Conservation (phyloP, 2,888 invertebrate species). For the Gibbula magus region DNA sequence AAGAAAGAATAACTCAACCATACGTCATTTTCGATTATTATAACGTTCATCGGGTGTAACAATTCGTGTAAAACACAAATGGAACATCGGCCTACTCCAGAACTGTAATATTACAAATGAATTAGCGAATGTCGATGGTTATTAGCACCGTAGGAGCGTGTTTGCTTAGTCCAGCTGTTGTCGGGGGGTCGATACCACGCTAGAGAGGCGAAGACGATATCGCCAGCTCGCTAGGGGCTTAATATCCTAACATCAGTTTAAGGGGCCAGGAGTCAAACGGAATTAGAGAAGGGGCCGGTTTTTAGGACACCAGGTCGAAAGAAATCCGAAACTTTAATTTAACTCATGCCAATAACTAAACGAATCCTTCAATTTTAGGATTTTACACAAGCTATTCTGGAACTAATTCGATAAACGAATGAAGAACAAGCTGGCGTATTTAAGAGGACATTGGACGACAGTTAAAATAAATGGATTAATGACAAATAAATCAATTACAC, state of each 20-base stretch:
- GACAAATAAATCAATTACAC: too few relatives aligned
- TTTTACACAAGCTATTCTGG: constrained; percentile 12
- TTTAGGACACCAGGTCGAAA: neutral
- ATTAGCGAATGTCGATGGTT: neutral
- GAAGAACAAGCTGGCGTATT: too few relatives aligned
- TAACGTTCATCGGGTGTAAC: too few relatives aligned
- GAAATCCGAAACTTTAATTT: constrained; percentile 20
- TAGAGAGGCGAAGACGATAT: neutral
- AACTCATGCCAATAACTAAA: constrained; percentile 2
- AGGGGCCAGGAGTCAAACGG: constrained; percentile 9
- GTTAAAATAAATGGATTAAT: too few relatives aligned
- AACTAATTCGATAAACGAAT: neutral
- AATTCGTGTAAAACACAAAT: too few relatives aligned
- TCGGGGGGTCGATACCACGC: neutral
- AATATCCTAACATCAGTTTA: neutral
- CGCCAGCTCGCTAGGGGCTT: neutral
- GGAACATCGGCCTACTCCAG: too few relatives aligned
- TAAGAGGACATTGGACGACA: too few relatives aligned
- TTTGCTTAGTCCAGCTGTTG: constrained; percentile 3
- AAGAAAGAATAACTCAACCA: too few relatives aligned
- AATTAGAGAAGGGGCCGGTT: neutral
- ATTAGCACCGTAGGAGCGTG: neutral
- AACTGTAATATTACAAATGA: neutral
- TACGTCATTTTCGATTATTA: too few relatives aligned
- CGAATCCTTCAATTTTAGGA: constrained; percentile 9